A percentile compares a stretch with the other conserved stretches of the same genome.
These are phyloP conservation scores for Willowsia nigromaculata DNA, from an alignment of 2,888 invertebrate species.

Conservation along the genomic window DNA sequence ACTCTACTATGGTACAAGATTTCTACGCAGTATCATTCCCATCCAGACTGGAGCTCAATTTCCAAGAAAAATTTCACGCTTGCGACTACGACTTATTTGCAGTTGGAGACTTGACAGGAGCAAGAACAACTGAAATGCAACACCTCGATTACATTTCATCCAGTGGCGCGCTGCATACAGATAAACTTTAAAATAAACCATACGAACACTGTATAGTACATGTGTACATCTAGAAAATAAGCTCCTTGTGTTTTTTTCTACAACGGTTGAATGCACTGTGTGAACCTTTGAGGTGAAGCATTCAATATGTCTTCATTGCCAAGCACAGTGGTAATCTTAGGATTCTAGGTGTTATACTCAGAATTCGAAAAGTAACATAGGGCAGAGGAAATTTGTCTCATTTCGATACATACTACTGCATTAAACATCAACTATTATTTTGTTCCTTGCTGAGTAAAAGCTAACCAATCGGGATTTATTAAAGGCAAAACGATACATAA, in stretches of 20 bases:
- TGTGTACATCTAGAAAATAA: neutral
- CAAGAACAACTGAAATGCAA: constrained; percentile 40
- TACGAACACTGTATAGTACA: neutral
- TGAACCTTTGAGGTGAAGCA: neutral
- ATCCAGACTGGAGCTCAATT: neutral
- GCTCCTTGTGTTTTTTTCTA: neutral
- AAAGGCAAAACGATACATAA: neutral
- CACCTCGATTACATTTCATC: constrained; percentile 14
- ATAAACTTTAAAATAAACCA: neutral
- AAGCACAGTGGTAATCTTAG: no score
- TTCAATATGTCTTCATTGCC: neutral
- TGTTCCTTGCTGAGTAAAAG: neutral
- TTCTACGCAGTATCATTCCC: constrained; percentile 3
- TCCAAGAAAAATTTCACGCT: constrained; percentile 38
- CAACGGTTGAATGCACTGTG: neutral
- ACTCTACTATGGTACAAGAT: neutral
- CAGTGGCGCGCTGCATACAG: neutral
- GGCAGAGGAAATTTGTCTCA: no score
- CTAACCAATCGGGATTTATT: neutral
- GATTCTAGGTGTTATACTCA: neutral
- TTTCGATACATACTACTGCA: no score
- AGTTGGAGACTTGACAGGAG: neutral
- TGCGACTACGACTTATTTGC: constrained; percentile 6
- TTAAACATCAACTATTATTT: no score
- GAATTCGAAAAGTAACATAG: no score